phyloP scores from a whole-genome alignment of 2,113 vertebrate genomes.

The Mellivora capensis region DNA sequence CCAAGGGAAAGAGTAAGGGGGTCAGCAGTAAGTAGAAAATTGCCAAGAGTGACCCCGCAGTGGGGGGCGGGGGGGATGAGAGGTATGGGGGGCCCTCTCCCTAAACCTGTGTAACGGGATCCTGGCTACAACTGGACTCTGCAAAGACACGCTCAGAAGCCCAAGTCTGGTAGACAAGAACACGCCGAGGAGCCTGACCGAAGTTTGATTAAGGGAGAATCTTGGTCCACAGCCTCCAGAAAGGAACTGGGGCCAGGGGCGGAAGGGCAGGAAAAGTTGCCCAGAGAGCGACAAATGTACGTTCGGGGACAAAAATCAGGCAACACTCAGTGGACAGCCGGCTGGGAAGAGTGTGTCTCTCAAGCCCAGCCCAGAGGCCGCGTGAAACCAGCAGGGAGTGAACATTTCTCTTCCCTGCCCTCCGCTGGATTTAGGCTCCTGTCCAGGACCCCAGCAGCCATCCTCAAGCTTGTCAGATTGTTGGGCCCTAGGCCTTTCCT shows the following conservation, averaged over 20 bases:
- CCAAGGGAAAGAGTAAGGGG: neutral
- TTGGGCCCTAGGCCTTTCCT: neutral
- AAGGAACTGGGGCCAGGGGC: fast-evolving
- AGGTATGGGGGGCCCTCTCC: neutral
- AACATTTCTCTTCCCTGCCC: neutral
- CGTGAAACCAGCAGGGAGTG: neutral
- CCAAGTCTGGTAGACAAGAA: neutral
- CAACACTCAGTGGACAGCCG: neutral
- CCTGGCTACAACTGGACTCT: neutral
- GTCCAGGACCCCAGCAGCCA: neutral
- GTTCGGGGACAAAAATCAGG: neutral
- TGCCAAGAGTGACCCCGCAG: neutral
- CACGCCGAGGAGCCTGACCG: neutral
- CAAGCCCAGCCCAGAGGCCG: neutral
- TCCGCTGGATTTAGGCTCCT: too few species aligned
- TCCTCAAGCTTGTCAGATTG: neutral
- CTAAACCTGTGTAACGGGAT: neutral
- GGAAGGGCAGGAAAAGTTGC: neutral
- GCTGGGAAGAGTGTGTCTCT: neutral
- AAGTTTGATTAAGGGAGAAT: neutral
- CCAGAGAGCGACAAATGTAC: neutral
- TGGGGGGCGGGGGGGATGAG: neutral
- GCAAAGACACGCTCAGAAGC: neutral
- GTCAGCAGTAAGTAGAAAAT: fast-evolving
- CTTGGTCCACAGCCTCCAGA: neutral